Evolutionary conservation across 1,140 invertebrate genomes (phyloP).

Genomic region (Pachypsylla venusta): DNA sequence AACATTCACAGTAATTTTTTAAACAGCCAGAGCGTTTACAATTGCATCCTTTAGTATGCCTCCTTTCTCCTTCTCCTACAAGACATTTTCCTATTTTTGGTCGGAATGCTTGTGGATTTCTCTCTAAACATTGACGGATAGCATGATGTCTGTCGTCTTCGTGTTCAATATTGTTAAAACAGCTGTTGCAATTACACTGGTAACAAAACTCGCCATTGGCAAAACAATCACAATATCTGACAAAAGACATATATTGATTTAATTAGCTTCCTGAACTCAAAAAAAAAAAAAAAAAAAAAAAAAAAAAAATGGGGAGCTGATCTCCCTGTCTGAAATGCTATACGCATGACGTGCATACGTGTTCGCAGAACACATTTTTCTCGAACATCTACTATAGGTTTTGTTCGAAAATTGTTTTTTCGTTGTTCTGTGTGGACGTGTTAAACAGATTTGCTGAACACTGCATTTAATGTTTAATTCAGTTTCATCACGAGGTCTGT

Average conservation of each 20-base stretch:
- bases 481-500: too few relatives aligned
- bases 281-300: too few relatives aligned
- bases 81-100: constrained; percentile 91
- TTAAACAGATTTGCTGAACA: too few relatives aligned
- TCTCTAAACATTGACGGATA: constrained; percentile 79
- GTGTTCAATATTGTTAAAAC: constrained; percentile 91
- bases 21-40: constrained; percentile 97
- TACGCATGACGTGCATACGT: too few relatives aligned
- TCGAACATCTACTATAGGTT: too few relatives aligned
- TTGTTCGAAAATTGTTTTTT: too few relatives aligned
- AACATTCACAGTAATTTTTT: constrained; percentile 99
- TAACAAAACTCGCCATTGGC: constrained; percentile 99
- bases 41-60: constrained; percentile 98
- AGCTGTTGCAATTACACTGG: constrained; percentile 96
- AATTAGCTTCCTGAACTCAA: background rate
- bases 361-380: too few relatives aligned
- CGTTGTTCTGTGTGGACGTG: too few relatives aligned
- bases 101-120: constrained; percentile 90
- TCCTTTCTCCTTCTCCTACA: constrained; percentile 46
- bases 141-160: constrained; percentile 89
- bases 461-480: too few relatives aligned
- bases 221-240: constrained; percentile 96
- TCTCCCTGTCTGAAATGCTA: too few relatives aligned
- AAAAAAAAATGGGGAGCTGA: too few relatives aligned
- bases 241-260: constrained; percentile 21